These are phyloP conservation scores for Oenanthe oenanthe DNA, from an alignment of 2,113 vertebrate species.

Conservation along the genomic window DNA sequence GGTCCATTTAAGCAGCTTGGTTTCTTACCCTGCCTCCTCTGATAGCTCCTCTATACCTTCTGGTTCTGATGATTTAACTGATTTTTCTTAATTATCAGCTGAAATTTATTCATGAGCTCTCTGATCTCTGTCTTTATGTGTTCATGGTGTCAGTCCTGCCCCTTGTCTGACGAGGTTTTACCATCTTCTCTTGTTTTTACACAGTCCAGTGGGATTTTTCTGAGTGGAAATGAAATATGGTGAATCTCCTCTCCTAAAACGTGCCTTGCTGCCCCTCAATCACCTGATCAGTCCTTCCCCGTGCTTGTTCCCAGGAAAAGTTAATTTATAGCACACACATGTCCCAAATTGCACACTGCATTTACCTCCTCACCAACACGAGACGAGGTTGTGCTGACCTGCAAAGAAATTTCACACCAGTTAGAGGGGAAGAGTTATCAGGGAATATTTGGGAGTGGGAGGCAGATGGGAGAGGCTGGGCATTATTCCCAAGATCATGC, in stretches of 20 bases:
- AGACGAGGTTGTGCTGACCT: background rate
- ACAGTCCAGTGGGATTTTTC: background rate
- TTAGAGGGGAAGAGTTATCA: background rate
- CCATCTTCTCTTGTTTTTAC: background rate
- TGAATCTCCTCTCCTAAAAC: background rate
- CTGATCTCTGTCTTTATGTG: background rate
- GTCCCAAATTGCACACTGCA: background rate
- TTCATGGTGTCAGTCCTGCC: background rate
- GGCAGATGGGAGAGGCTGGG: constrained; percentile 16
- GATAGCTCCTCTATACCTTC: background rate
- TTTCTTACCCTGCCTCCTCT: background rate
- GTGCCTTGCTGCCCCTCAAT: background rate
- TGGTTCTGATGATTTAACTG: background rate
- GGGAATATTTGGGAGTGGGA: background rate
- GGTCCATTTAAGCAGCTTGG: background rate
- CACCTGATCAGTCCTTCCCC: background rate
- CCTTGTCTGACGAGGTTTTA: background rate
- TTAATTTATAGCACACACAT: background rate
- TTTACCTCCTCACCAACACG: background rate
- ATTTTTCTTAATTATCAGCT: background rate
- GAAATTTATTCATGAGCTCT: background rate
- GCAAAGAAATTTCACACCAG: background rate
- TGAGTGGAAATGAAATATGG: background rate
- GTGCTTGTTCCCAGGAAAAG: background rate
- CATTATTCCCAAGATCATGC: background rate